These are phyloP conservation scores for Drosophila dives DNA, from an alignment of 2,888 invertebrate genomes.

Conservation along the genomic window DNA sequence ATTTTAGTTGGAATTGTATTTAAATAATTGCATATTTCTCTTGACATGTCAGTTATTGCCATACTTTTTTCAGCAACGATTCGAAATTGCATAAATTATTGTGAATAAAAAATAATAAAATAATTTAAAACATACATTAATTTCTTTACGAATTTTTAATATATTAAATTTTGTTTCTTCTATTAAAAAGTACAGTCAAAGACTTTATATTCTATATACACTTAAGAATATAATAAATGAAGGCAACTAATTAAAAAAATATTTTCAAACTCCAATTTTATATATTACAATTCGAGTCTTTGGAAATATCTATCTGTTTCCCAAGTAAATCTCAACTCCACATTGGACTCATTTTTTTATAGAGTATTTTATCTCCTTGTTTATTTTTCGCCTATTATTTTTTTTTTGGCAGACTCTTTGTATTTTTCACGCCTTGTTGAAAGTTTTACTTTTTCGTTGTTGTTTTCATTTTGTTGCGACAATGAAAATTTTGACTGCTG, in stretches of 20 bases:
- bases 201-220: background rate
- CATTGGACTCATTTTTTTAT: background rate
- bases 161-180: background rate
- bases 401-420: slow-evolving; percentile 40
- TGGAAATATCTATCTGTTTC: no score
- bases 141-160: background rate
- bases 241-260: background rate
- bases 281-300: background rate
- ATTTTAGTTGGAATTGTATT: background rate
- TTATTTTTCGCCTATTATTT: slow-evolving; percentile 10
- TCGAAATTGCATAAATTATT: background rate
- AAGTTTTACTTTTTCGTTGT: slow-evolving; percentile 50
- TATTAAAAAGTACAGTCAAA: rapidly evolving
- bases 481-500: slow-evolving; percentile 79
- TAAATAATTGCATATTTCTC: background rate
- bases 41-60: background rate
- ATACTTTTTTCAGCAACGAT: background rate
- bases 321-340: background rate
- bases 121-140: background rate
- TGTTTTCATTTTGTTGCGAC: slow-evolving; percentile 51
- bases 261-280: background rate
- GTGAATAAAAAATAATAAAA: background rate
- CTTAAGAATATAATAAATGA: background rate
- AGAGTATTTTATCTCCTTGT: background rate
- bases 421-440: slow-evolving; percentile 71